A percentile compares a stretch with the other conserved stretches of the same genome.
These are phyloP conservation scores for Timandra comae DNA, from an alignment of 2,888 invertebrate species.

Conservation along the genomic window DNA sequence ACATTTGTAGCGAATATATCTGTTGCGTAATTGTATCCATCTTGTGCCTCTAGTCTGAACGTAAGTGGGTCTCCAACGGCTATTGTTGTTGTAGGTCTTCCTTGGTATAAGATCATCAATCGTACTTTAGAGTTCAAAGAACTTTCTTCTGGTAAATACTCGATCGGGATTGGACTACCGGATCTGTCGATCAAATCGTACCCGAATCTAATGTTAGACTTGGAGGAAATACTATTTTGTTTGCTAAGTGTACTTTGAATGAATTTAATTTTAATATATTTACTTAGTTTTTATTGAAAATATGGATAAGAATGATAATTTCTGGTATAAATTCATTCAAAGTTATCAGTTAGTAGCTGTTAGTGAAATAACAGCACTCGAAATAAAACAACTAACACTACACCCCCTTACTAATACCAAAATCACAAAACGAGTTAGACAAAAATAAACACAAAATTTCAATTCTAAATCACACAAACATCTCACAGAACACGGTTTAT, in stretches of 20 bases:
- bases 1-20: constrained; percentile 96
- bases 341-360: constrained; percentile 73
- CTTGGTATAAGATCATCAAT: constrained; percentile 90
- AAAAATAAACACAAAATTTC: no score
- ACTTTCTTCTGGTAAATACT: constrained; percentile 94
- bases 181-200: constrained; percentile 80
- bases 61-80: constrained; percentile 95
- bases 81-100: constrained; percentile 93
- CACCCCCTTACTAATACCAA: constrained; percentile 23
- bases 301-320: not conserved
- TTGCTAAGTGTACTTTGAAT: constrained; percentile 60
- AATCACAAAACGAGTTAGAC: no score
- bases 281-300: not conserved
- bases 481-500: constrained; percentile 2
- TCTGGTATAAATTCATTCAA: constrained; percentile 48
- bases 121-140: constrained; percentile 92
- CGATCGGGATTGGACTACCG: constrained; percentile 94
- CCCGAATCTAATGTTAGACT: constrained; percentile 69
- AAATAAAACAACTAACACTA: constrained; percentile 35
- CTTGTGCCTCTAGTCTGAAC: constrained; percentile 91
- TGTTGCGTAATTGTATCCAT: constrained; percentile 90
- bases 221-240: no score
- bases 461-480: no score
- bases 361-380: constrained; percentile 73
- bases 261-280: constrained; percentile 29